Base-by-base conservation (phyloP, 2,797 vertebrate genomes). In the Coccyzus lansbergi region DNA sequence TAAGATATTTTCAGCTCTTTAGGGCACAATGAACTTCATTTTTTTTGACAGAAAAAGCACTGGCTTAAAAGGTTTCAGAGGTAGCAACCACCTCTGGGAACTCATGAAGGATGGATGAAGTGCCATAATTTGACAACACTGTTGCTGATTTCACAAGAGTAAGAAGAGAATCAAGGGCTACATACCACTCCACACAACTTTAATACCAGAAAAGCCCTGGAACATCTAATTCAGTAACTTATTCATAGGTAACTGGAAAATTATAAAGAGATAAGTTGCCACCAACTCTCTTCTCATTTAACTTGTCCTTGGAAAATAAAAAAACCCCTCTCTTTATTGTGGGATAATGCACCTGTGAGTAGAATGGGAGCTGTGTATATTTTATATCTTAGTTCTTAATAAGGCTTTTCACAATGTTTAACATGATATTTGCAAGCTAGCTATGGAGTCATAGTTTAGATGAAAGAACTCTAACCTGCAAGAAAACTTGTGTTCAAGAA, bases 371-470 rank as follows among this genome's bases (percentile, higher is more conserved):
- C 51, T 5, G 1, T 52, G 44, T 91, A 64, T 87, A 56, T 88
- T 92, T 92, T 70, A 60, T 70, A 60, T 24, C 42, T 64, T 83
- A 22, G 26, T 74, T 92, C 56, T 89, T 68, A 80, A 60, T 22
- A 80, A 74, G 34, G 31, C 31, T 92, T 79, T 94, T 94, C 68
- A 52, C 48, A 79, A 44, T 78, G 33, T 94, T 90, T 86, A 86
- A 44, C 28, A 18, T 60, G 51, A 53, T 89, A 84, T 74, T 87
- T 28, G 3, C 44, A 76, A 93, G 42, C 52, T 52, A 74, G 52
- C 31, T 74, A 59, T 48, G 70, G 64, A 88, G 74, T 67, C 52
- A 48, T 26, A 34, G 63, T 64, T 91, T 60, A 77, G 62, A 84
- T 74, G 33, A 89, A 85, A 90, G 38, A 80, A 79, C 25, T 15